Conservation (phyloP, 2,113 vertebrate genomes). For the Lepisosteus oculatus region DNA sequence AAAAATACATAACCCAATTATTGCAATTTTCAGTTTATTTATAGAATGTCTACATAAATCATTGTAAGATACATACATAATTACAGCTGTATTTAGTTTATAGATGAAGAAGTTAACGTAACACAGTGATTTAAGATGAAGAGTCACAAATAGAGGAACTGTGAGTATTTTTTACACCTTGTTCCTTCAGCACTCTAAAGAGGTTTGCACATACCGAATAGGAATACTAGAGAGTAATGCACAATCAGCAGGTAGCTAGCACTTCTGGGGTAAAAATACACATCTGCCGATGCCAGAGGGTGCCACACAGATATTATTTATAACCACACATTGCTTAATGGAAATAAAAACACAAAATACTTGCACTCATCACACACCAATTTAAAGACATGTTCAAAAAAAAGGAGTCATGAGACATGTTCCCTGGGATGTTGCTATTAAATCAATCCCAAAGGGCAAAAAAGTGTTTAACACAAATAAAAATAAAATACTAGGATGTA, state of each 20-base stretch:
- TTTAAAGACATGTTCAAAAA: slow-evolving; percentile 24
- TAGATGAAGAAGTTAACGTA: slow-evolving; percentile 39
- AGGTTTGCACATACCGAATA: slow-evolving; percentile 25
- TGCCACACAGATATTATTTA: slow-evolving; percentile 30
- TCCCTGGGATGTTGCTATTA: not conserved
- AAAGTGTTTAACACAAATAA: slow-evolving; percentile 10
- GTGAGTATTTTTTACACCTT: slow-evolving; percentile 25
- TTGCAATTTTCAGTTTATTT: slow-evolving; percentile 42
- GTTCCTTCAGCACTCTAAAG: slow-evolving; percentile 27
- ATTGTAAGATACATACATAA: slow-evolving; percentile 43
- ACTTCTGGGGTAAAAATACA: slow-evolving; percentile 21
- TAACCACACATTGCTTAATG: slow-evolving; percentile 29
- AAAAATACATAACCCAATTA: not conserved
- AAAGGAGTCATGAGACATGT: slow-evolving; percentile 1
- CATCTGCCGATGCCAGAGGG: slow-evolving; percentile 30
- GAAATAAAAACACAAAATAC: slow-evolving; percentile 29
- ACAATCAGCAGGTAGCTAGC: slow-evolving; percentile 18
- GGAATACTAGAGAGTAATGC: slow-evolving; percentile 25
- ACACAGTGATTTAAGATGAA: slow-evolving; percentile 37
- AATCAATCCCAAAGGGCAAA: slow-evolving; percentile 14
- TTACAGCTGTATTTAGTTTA: slow-evolving; percentile 41
- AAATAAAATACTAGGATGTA: slow-evolving; percentile 8
- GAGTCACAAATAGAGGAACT: slow-evolving; percentile 30
- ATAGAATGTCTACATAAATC: slow-evolving; percentile 54
- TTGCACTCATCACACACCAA: slow-evolving; percentile 23